Conservation (phyloP, 1,140 invertebrate genomes). For the Lasioglossum baleicum region DNA sequence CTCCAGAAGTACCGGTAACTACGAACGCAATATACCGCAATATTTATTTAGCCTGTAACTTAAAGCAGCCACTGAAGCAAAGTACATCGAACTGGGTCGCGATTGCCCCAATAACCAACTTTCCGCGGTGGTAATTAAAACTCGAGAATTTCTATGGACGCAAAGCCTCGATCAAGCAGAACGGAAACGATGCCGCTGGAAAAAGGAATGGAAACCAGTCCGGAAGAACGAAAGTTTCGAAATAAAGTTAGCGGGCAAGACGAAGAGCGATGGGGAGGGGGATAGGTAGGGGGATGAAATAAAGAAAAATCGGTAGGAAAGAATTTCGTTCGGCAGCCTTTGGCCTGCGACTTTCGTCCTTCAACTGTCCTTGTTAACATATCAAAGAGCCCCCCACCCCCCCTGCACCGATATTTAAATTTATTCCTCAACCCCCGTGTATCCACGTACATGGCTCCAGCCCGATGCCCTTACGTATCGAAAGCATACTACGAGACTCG, state of each 20-base stretch:
- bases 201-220: neutral
- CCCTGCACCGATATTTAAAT: slow-evolving; percentile 73
- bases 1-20: no score
- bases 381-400: slow-evolving; percentile 76
- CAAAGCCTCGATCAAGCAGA: neutral
- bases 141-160: no score
- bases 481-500: neutral
- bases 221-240: neutral
- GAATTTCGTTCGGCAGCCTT: slow-evolving; percentile 54
- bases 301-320: slow-evolving; percentile 62
- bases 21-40: no score
- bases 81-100: no score
- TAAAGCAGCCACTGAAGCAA: no score
- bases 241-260: neutral
- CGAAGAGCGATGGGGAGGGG: neutral
- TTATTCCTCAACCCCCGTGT: slow-evolving; percentile 63
- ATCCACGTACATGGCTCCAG: slow-evolving; percentile 8
- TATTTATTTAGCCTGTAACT: no score
- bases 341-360: neutral
- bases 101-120: no score
- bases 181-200: neutral
- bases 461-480: slow-evolving; percentile 53
- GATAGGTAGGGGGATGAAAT: slow-evolving; percentile 17
- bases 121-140: no score
- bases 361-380: slow-evolving; percentile 71